Evolutionary conservation across 2,113 vertebrate species (phyloP).

Genomic region (Crotalus viridis): DNA sequence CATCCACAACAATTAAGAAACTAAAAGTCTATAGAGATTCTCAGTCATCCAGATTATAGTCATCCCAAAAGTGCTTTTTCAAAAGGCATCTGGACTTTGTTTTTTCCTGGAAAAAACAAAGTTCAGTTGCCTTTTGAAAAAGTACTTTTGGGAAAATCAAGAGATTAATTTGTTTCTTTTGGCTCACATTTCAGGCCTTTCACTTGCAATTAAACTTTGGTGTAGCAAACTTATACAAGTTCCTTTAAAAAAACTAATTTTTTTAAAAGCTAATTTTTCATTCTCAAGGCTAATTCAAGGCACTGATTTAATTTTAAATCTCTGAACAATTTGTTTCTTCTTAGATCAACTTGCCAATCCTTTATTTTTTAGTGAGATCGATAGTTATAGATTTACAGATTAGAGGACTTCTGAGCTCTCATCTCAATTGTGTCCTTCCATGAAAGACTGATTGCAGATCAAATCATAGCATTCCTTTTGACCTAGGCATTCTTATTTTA

Average conservation of each 20-base stretch:
- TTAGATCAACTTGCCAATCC: background rate
- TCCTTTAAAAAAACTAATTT: background rate
- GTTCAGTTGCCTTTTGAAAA: too few species aligned
- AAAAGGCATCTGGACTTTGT: too few species aligned
- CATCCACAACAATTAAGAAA: too few species aligned
- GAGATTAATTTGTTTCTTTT: background rate
- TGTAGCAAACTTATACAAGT: background rate
- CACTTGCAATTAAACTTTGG: background rate
- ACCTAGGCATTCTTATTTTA: background rate
- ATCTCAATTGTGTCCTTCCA: background rate
- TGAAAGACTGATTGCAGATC: background rate
- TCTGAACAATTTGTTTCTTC: background rate
- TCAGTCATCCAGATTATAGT: too few species aligned
- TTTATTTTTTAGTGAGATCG: background rate
- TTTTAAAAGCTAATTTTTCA: background rate
- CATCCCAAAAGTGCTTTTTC: too few species aligned
- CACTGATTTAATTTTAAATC: background rate
- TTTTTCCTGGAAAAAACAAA: too few species aligned
- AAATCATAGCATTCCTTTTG: background rate
- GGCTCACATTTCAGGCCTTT: background rate
- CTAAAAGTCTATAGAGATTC: too few species aligned
- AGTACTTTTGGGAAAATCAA: too few species aligned
- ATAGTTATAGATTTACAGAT: background rate
- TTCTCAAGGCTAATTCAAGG: background rate
- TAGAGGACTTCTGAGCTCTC: background rate